A percentile compares a stretch with the other conserved stretches of the same genome.
phyloP scores from a whole-genome alignment of 64 coral and sea anemone genomes.

The Montipora foliosa region DNA sequence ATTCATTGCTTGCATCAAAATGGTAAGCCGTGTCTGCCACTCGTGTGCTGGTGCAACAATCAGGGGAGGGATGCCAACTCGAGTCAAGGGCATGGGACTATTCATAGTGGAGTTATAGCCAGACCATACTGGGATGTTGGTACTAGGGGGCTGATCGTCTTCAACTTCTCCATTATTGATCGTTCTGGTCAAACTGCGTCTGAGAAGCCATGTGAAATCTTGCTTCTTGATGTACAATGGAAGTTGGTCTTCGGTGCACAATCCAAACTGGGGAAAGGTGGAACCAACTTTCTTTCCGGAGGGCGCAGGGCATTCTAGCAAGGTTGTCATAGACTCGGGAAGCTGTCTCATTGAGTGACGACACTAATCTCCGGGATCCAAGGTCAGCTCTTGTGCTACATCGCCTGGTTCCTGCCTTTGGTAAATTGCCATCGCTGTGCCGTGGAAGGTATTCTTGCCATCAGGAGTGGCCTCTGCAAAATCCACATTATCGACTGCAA shows the following conservation, averaged over 20 bases:
- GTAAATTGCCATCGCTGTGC: background rate
- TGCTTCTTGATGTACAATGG: conserved; percentile 2
- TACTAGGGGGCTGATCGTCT: conserved; percentile 10
- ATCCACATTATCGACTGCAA: background rate
- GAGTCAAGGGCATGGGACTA: conserved; percentile 19
- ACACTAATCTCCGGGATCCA: background rate
- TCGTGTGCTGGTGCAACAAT: no score
- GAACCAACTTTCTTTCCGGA: background rate
- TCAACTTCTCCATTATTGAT: background rate
- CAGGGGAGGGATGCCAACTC: conserved; percentile 34
- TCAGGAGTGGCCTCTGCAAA: background rate
- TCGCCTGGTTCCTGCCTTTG: background rate
- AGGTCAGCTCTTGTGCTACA: background rate
- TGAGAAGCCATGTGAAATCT: conserved; percentile 58
- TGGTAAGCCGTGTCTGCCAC: no score
- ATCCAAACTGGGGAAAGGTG: background rate
- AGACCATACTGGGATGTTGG: background rate
- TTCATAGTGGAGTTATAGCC: conserved; percentile 28
- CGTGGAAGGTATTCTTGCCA: background rate
- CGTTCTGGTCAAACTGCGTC: conserved; percentile 34
- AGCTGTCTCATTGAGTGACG: conserved; percentile 45
- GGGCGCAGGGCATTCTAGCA: conserved; percentile 24
- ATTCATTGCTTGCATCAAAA: no score
- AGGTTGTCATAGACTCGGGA: conserved; percentile 49
- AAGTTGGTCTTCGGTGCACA: conserved; percentile 13